These are phyloP conservation scores for Ypsolopha sequella DNA, from an alignment of 2,888 invertebrate species.

Conservation along the genomic window DNA sequence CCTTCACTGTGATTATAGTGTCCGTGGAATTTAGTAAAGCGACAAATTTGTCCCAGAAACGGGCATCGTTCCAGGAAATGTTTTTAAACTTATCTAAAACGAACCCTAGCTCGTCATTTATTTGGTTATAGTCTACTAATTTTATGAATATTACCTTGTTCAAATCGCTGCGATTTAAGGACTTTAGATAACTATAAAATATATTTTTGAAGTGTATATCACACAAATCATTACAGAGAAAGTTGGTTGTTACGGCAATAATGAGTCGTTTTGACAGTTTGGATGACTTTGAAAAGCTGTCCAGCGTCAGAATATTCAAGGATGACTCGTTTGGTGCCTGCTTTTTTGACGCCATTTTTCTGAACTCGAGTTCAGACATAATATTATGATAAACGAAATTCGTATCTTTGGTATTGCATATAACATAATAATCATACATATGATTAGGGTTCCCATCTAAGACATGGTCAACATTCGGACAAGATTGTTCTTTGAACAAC, in stretches of 20 bases:
- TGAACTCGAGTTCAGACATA: constrained; percentile 78
- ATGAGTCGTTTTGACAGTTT: constrained; percentile 64
- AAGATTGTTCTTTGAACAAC: constrained; percentile 80
- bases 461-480: constrained; percentile 68
- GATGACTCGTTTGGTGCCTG: constrained; percentile 76
- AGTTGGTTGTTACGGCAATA: constrained; percentile 73
- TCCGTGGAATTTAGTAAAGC: constrained; percentile 80
- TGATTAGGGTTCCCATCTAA: constrained; percentile 78
- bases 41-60: constrained; percentile 89
- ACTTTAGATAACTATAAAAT: constrained; percentile 61
- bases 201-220: constrained; percentile 64
- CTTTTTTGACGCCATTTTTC: constrained; percentile 80
- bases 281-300: constrained; percentile 57
- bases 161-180: constrained; percentile 54
- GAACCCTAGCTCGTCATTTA: constrained; percentile 56
- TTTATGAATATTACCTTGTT: constrained; percentile 62
- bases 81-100: constrained; percentile 72
- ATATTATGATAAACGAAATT: constrained; percentile 76
- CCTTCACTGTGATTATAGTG: constrained; percentile 62
- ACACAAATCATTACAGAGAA: constrained; percentile 57
- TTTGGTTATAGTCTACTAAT: constrained; percentile 58
- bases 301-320: constrained; percentile 72
- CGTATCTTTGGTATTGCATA: constrained; percentile 87
- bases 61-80: constrained; percentile 80
- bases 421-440: constrained; percentile 88